Conservation (phyloP, 30 jellyfish, hydroid and myxozoan genomes). For the Mastigias papua region DNA sequence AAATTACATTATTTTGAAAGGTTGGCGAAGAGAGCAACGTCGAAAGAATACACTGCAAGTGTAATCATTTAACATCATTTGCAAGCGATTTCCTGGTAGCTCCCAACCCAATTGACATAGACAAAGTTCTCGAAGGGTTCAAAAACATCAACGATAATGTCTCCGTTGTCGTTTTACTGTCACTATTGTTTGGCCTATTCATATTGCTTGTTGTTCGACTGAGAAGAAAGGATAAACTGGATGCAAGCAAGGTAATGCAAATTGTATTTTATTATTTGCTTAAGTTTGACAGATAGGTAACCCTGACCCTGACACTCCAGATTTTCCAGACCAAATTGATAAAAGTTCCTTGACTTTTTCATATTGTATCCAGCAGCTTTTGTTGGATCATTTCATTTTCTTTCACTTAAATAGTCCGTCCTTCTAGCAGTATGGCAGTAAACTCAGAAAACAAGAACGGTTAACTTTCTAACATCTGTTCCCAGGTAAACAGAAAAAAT, state of each 20-base stretch:
- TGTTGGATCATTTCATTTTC: too few species aligned
- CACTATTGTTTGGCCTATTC: slow-evolving; percentile 36
- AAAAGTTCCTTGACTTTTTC: too few species aligned
- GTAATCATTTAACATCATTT: slow-evolving; percentile 88
- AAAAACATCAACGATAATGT: slow-evolving; percentile 68
- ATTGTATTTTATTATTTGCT: too few species aligned
- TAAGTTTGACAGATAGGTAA: too few species aligned
- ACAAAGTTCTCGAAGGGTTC: slow-evolving; percentile 88
- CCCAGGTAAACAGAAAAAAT: too few species aligned
- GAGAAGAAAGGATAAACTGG: slow-evolving; percentile 57
- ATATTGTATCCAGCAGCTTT: too few species aligned
- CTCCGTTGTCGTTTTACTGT: slow-evolving; percentile 66
- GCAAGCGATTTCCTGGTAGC: slow-evolving; percentile 88
- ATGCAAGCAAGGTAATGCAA: slow-evolving; percentile 65
- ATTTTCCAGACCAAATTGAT: too few species aligned
- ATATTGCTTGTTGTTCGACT: slow-evolving; percentile 54
- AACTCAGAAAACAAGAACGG: too few species aligned
- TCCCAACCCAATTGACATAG: slow-evolving; percentile 93
- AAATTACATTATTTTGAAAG: slow-evolving; percentile 49
- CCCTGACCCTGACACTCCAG: too few species aligned
- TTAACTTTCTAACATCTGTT: too few species aligned
- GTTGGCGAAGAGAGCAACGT: slow-evolving; percentile 79
- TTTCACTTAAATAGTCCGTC: too few species aligned
- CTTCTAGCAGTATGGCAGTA: too few species aligned
- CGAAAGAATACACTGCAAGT: slow-evolving; percentile 62